Conservation (phyloP, 2,113 vertebrate genomes). For the Corynorhinus townsendii region DNA sequence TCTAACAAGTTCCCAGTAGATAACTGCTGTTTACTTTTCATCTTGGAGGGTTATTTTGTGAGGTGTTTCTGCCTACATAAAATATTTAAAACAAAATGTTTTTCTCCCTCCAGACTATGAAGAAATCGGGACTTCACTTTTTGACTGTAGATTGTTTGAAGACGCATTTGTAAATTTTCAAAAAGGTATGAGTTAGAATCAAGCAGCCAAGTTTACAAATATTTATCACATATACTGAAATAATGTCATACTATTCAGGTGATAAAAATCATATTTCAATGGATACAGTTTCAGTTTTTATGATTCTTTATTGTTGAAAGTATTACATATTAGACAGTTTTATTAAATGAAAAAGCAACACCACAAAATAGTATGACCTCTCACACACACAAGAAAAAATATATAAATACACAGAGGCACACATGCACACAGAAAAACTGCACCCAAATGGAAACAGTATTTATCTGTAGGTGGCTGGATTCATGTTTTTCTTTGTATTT, state of each 20-base stretch:
- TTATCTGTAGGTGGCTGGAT: not conserved
- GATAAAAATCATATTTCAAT: not conserved
- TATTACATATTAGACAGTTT: not conserved
- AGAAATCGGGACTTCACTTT: slow-evolving; percentile 78
- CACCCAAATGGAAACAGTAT: not conserved
- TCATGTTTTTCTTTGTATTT: not conserved
- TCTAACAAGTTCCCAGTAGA: not conserved
- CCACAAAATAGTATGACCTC: not conserved
- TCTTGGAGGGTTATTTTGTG: not conserved
- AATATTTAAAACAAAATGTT: slow-evolving; percentile 34
- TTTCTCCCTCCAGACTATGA: slow-evolving; percentile 77
- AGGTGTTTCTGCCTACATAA: not conserved
- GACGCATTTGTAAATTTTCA: slow-evolving; percentile 73
- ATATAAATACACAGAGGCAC: not conserved
- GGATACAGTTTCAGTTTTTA: too few species aligned
- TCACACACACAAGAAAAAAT: not conserved
- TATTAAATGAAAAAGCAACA: not conserved
- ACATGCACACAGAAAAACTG: not conserved
- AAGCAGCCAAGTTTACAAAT: not conserved
- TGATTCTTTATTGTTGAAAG: too few species aligned
- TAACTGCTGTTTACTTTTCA: not conserved
- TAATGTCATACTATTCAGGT: not conserved
- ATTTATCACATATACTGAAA: not conserved
- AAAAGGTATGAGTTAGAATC: slow-evolving; percentile 73
- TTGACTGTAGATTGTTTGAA: slow-evolving; percentile 80